phyloP scores from a whole-genome alignment of 2,113 vertebrate genomes.

The Poicephalus meyeri region DNA sequence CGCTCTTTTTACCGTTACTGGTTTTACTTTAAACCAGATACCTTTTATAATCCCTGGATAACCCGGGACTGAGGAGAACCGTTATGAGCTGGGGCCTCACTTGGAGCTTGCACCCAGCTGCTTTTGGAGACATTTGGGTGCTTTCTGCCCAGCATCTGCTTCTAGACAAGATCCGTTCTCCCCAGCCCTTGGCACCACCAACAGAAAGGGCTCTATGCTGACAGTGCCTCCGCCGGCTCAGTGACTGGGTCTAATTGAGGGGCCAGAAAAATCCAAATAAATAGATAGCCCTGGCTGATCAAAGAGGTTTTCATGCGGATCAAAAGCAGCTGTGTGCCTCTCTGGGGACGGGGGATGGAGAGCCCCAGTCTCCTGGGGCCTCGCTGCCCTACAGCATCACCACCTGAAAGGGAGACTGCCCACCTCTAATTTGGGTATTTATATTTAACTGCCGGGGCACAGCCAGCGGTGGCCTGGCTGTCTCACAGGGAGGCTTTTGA shows the following conservation, averaged over 20 bases:
- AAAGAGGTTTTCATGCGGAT: neutral
- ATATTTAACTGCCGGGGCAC: neutral
- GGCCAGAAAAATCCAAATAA: neutral
- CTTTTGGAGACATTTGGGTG: neutral
- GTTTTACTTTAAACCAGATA: neutral
- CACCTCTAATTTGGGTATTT: neutral
- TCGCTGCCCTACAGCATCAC: neutral
- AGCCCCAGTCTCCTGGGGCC: neutral
- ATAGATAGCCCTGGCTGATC: neutral
- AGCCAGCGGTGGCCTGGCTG: accelerated
- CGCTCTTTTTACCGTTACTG: neutral
- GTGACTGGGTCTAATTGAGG: neutral
- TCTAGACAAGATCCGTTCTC: neutral
- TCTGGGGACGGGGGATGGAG: neutral
- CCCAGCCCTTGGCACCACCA: neutral
- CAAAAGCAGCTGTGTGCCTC: neutral
- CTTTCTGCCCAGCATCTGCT: neutral
- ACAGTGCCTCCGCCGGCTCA: neutral
- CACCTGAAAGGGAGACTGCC: neutral
- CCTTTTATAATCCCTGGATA: neutral
- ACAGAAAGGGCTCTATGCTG: neutral
- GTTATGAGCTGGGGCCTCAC: neutral
- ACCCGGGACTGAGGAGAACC: neutral
- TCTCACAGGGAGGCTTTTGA: neutral
- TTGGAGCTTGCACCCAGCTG: neutral